Evolutionary conservation across 2,797 vertebrate species (phyloP).

Genomic region (Heteromormyrus szaboi): DNA sequence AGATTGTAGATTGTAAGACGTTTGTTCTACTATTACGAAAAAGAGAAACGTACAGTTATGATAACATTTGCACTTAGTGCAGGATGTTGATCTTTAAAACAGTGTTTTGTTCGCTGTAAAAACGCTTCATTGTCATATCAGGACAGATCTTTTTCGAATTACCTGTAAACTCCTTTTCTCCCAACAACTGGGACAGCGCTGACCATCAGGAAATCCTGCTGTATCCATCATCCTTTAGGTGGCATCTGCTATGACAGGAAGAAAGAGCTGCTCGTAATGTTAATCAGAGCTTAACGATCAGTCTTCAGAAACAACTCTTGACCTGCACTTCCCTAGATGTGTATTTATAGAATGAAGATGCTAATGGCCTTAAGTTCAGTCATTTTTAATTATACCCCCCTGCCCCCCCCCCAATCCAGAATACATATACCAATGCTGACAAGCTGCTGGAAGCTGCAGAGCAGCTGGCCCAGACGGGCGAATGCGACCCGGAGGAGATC

Average conservation of each 20-base stretch:
- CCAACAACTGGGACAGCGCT: neutral
- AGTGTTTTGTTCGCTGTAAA: neutral
- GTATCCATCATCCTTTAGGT: neutral
- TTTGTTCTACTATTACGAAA: neutral
- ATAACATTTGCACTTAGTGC: neutral
- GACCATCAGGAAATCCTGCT: neutral
- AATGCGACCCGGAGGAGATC: slow-evolving; percentile 96
- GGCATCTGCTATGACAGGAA: neutral
- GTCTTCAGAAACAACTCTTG: neutral
- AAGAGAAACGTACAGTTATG: neutral
- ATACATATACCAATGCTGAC: slow-evolving; percentile 95
- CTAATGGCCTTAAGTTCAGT: neutral
- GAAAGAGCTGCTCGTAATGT: neutral
- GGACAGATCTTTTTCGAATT: neutral
- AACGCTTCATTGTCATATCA: neutral
- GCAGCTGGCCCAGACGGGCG: slow-evolving; percentile 93
- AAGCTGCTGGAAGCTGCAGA: slow-evolving; percentile 94
- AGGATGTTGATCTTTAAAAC: neutral
- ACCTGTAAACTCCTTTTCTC: neutral
- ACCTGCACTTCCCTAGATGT: neutral
- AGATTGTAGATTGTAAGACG: neutral
- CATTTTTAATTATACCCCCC: neutral
- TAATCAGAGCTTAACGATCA: neutral
- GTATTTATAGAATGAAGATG: neutral
- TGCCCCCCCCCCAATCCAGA: slow-evolving; percentile 53